These are phyloP conservation scores for Echinometra lucunter DNA, from an alignment of 53 echinoderm and acorn worm species.

Conservation along the genomic window DNA sequence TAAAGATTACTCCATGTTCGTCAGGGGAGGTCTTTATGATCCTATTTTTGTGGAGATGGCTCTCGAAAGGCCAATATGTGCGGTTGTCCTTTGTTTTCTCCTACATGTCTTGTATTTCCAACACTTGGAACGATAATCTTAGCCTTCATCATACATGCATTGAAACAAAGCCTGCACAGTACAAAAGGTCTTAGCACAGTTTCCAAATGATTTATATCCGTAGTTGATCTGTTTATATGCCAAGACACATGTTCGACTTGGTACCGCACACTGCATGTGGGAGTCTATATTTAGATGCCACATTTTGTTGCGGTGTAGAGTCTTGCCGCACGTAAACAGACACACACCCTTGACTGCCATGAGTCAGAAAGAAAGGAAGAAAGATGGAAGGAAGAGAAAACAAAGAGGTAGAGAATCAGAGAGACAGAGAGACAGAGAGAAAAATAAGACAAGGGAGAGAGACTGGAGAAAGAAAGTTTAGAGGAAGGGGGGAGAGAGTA, in stretches of 20 bases:
- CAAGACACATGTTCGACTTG: neutral
- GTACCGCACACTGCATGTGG: neutral
- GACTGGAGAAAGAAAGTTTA: too few relatives aligned
- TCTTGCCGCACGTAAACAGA: neutral
- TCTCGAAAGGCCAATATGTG: too few relatives aligned
- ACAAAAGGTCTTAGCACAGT: neutral
- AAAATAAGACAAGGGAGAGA: neutral
- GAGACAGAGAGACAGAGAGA: neutral
- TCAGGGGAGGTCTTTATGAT: too few relatives aligned
- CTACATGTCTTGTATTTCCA: neutral
- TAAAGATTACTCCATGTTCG: too few relatives aligned
- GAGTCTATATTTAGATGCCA: conserved; percentile 10
- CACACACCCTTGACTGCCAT: conserved; percentile 9
- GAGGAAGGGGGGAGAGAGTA: neutral
- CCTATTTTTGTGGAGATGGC: too few relatives aligned
- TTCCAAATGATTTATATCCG: neutral
- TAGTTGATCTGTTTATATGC: neutral
- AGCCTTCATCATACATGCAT: neutral
- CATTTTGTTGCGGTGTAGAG: neutral
- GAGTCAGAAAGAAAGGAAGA: neutral
- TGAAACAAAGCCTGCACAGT: neutral
- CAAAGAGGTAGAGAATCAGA: neutral
- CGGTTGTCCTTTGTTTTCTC: too few relatives aligned
- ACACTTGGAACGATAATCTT: neutral
- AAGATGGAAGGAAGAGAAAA: neutral